A percentile compares a stretch with the other conserved stretches of the same genome.
These are phyloP conservation scores for Chaetodon trifascialis DNA, from an alignment of 2,113 vertebrate genomes.

Conservation along the genomic window DNA sequence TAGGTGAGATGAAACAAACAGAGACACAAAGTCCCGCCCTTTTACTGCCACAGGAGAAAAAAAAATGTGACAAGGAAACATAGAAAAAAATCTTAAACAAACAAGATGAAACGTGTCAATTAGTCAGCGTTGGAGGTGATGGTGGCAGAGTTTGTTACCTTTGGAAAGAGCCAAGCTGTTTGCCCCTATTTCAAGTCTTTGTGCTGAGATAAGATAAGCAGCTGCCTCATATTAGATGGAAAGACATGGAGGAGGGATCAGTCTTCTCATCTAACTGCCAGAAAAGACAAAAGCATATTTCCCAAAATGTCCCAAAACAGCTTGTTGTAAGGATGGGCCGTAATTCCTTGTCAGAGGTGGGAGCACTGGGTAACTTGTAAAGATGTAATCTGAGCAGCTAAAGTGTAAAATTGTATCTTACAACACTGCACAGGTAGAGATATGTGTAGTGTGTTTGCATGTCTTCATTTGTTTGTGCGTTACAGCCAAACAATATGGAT, in stretches of 20 bases:
- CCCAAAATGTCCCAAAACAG: no score
- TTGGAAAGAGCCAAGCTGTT: neutral
- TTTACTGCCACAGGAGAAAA: no score
- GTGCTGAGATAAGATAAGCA: neutral
- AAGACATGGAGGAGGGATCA: no score
- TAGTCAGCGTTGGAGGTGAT: neutral
- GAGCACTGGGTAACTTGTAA: neutral
- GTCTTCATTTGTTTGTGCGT: neutral
- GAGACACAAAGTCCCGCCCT: no score
- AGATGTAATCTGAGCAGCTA: neutral
- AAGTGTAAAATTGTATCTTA: neutral
- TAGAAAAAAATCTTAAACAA: neutral
- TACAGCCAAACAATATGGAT: constrained; percentile 2
- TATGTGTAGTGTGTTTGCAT: constrained; percentile 2
- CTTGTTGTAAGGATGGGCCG: neutral
- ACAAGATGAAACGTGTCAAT: neutral
- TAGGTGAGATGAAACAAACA: no score
- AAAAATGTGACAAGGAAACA: neutral
- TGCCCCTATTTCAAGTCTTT: neutral
- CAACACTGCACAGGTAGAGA: neutral
- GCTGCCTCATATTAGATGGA: no score
- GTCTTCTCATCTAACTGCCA: no score
- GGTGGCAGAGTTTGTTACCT: neutral
- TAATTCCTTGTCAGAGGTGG: neutral
- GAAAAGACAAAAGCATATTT: no score